Percentiles rank a stretch among this genome's conserved stretches.
Conservation (phyloP, 1,140 invertebrate species). For the Drosophila sucinea region DNA sequence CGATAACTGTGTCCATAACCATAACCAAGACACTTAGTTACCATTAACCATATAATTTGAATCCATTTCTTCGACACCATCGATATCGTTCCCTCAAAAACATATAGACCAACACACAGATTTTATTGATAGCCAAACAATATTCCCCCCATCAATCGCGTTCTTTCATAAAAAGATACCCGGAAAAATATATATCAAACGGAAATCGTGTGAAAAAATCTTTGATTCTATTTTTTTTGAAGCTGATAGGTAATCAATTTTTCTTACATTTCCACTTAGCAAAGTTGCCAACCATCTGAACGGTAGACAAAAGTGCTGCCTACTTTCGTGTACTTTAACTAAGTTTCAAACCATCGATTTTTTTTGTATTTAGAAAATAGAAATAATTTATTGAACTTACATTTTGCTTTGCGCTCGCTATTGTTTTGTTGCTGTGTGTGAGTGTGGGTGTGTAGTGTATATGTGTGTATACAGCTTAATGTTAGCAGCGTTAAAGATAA, state of each 20-base stretch:
- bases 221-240: too few species aligned
- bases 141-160: too few species aligned
- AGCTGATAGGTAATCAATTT: too few species aligned
- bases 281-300: background rate
- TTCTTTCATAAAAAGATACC: background rate
- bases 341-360: background rate
- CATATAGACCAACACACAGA: background rate
- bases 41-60: background rate
- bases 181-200: background rate
- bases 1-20: background rate
- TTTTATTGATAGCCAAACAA: background rate
- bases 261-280: background rate
- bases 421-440: conserved; percentile 30
- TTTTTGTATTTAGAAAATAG: conserved; percentile 55
- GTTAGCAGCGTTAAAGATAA: conserved; percentile 70
- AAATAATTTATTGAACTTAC: conserved; percentile 77
- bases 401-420: conserved; percentile 33
- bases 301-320: background rate
- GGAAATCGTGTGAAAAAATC: background rate
- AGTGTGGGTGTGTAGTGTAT: conserved; percentile 13
- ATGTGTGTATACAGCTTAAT: conserved; percentile 44
- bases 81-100: background rate
- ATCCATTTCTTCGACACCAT: background rate
- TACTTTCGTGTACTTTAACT: background rate
- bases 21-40: background rate